These are phyloP conservation scores for Siderastrea siderea DNA, from an alignment of 92 coral and sea anemone species.

Conservation along the genomic window DNA sequence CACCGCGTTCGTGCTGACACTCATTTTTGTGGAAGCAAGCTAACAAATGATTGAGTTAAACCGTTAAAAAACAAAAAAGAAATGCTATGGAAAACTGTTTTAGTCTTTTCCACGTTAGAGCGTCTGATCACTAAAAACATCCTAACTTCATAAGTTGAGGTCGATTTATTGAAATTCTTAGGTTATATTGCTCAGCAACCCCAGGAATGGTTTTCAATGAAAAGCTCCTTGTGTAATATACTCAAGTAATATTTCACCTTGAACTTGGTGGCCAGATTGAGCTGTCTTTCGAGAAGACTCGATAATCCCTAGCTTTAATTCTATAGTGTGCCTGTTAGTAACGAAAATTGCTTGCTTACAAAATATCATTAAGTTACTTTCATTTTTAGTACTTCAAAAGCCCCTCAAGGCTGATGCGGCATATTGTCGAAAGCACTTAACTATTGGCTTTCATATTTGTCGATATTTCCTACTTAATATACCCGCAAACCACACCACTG, in stretches of 20 bases:
- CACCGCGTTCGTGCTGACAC: too few relatives aligned
- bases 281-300: not conserved
- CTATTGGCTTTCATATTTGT: conserved; percentile 1
- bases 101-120: not conserved
- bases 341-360: not conserved
- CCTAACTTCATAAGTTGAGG: not conserved
- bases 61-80: too few relatives aligned
- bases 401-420: too few relatives aligned
- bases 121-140: not conserved
- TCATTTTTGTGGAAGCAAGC: too few relatives aligned
- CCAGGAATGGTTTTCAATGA: not conserved
- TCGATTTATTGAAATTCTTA: not conserved
- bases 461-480: conserved; percentile 5
- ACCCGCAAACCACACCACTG: not conserved
- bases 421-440: not conserved
- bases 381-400: not conserved
- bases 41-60: too few relatives aligned
- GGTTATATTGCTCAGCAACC: not conserved
- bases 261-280: not conserved
- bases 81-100: not conserved
- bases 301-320: not conserved
- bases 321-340: not conserved
- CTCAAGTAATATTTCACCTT: conserved; percentile 19
- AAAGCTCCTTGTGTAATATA: not conserved
- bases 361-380: not conserved